Evolutionary conservation across 2,888 invertebrate species (phyloP).

Genomic region (Lasioglossum lativentre): DNA sequence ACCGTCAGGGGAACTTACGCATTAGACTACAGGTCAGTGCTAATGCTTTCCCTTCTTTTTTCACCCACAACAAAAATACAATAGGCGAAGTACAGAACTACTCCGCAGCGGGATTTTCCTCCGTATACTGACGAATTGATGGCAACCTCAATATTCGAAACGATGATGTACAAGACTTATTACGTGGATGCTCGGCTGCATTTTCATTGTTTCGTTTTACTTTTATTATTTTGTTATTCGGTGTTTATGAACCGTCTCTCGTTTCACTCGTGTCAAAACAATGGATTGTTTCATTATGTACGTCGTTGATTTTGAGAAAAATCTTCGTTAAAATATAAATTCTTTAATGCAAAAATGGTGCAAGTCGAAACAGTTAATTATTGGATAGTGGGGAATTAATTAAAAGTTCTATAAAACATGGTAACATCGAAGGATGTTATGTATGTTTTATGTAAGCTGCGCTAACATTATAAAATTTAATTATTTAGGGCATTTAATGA

Average conservation of each 20-base stretch:
- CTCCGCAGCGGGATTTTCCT: background rate
- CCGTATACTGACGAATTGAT: background rate
- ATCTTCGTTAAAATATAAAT: background rate
- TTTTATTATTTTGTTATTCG: background rate
- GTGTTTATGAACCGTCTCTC: background rate
- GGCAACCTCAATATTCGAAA: slow-evolving; percentile 5
- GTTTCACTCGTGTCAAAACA: background rate
- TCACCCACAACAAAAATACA: slow-evolving; percentile 4
- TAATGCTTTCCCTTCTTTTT: slow-evolving; percentile 8
- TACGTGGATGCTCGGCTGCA: slow-evolving; percentile 4
- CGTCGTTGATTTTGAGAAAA: background rate
- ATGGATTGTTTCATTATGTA: background rate
- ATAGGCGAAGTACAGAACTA: background rate
- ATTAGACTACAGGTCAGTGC: slow-evolving; percentile 9
- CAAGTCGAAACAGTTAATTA: background rate
- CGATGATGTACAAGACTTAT: background rate
- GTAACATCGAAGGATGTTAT: too few species aligned
- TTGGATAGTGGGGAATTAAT: background rate
- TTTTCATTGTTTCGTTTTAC: slow-evolving; percentile 12
- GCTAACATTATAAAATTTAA: too few species aligned
- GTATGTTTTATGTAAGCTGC: too few species aligned
- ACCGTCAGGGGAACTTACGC: background rate
- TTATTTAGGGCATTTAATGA: too few species aligned
- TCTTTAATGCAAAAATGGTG: background rate
- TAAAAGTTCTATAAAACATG: too few species aligned